Base-by-base conservation (phyloP, 2,888 invertebrate genomes). In the Alviniconcha strummeri region DNA sequence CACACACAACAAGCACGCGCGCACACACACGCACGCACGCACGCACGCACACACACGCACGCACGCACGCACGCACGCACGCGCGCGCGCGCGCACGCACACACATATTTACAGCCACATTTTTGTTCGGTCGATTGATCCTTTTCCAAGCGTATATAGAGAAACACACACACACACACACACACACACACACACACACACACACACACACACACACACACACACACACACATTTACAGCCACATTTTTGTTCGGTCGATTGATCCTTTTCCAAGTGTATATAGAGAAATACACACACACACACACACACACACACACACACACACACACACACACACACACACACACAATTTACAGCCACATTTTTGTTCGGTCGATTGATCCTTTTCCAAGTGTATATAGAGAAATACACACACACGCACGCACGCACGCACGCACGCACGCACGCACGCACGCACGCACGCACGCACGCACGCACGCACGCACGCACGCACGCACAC, bases 61-160 rank as follows among this genome's bases (percentile, higher is more conserved):
- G 15, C 54, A 74, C 74, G 17, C 55, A 17, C 75, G 55, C 75
- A 55, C 75, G 55, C 75, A 75, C 75, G 55, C 75, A 75, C 72
- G 55, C 75, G 17, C 75, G 15, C 75, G 15, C 75, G 2, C 80
- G 5, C 69, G 54, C 80, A 8, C 54, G 8, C 15, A 52, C 76
- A 15, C 76, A 76, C 5, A 54, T 52, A 76, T 7, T 15, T 52
- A 8, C 36, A 6, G 7, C 52, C 15, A 52, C 19, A 36, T n/a
- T 52, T 76, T 52, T 8, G 5, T 54, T 54, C 54, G 52, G 36
- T n/a, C 11, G 60, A n/a, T n/a, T 60, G 60, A 60, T 60, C 11
- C 11, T 60, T 60, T 60, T 60, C 11, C 60, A 60, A 11, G 11
- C 11, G 60, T 8, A 60, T 8, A 60, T 11, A 60, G 11, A 8